Conservation (phyloP, 2,113 vertebrate species). For the Elaphurus davidianus region DNA sequence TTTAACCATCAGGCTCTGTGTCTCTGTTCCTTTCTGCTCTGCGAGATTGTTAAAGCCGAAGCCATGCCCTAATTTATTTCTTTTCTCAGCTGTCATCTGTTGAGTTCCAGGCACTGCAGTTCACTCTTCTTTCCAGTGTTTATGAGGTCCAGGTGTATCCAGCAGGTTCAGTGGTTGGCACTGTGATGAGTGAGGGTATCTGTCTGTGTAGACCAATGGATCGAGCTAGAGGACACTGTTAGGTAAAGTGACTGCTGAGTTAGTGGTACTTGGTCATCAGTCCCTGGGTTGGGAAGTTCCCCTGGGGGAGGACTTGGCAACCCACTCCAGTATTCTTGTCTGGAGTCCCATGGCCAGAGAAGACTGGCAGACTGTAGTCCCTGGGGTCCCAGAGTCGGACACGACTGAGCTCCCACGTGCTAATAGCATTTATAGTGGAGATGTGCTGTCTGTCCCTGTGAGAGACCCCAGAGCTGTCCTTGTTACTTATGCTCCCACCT, state of each 20-base stretch:
- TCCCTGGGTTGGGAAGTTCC: not conserved
- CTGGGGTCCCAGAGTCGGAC: not conserved
- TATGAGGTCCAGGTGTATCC: not conserved
- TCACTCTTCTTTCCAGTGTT: not conserved
- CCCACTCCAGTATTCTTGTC: not conserved
- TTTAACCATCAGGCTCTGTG: not conserved
- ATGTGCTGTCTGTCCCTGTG: not conserved
- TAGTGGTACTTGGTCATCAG: not conserved
- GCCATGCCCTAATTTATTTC: not conserved
- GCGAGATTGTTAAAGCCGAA: not conserved
- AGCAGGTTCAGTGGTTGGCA: accelerated
- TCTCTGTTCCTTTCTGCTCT: not conserved
- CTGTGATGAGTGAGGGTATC: not conserved
- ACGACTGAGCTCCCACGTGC: not conserved
- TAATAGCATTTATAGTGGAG: accelerated
- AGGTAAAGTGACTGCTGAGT: not conserved
- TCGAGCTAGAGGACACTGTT: not conserved
- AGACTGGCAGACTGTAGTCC: not conserved
- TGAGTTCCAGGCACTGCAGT: not conserved
- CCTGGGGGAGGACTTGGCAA: not conserved
- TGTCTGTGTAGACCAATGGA: not conserved
- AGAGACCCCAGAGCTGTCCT: no score
- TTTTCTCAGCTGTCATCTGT: not conserved
- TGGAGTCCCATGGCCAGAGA: not conserved
- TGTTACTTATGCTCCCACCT: not conserved